Evolutionary conservation across 2,888 invertebrate genomes (phyloP), one percentile per base, ranked within the genome.

Genomic region (Crossocerus cetratus): DNA sequence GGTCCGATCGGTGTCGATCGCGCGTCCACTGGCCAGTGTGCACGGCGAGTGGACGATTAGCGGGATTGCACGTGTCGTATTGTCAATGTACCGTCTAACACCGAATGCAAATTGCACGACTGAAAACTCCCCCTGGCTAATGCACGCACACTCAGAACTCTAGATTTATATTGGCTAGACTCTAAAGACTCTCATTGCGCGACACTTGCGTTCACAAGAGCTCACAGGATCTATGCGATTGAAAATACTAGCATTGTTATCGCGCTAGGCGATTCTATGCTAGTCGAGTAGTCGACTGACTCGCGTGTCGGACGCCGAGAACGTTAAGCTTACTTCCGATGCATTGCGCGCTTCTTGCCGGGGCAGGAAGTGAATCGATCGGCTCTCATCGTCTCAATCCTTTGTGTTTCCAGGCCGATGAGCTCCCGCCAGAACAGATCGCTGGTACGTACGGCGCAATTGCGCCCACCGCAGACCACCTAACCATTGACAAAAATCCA

Each of bases 391-490:
- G n/a, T 69, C 8, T 77, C 68, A 69, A 11, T 49, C 16, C 59
- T 78, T 83, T 86, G 83, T 87, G 65, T 73, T 86, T 93, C 79
- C 93, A 96, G 96, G 96, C 94, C 88, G 96, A 97, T 91, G 97
- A 97, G 92, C 94, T 97, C 89, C 97, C 97, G 74, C 93, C 96
- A 91, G 97, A 97, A 93, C 97, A 97, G 92, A 94, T 96, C 88
- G 96, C 96, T 91, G 95, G 96, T 96, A 93, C 93, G 95, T 93
- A 84, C 54, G n/a, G n/a, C n/a, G n/a, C n/a, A n/a, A n/a, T n/a
- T n/a, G n/a, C n/a, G n/a, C n/a, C n/a, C n/a, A n/a, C n/a, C n/a
- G n/a, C n/a, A n/a, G n/a, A n/a, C n/a, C n/a, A n/a, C n/a, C n/a
- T n/a, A n/a, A n/a, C n/a, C n/a, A n/a, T n/a, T n/a, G n/a, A n/a